Base-by-base conservation (phyloP, 1,140 invertebrate genomes). In the Calycopis cecrops region DNA sequence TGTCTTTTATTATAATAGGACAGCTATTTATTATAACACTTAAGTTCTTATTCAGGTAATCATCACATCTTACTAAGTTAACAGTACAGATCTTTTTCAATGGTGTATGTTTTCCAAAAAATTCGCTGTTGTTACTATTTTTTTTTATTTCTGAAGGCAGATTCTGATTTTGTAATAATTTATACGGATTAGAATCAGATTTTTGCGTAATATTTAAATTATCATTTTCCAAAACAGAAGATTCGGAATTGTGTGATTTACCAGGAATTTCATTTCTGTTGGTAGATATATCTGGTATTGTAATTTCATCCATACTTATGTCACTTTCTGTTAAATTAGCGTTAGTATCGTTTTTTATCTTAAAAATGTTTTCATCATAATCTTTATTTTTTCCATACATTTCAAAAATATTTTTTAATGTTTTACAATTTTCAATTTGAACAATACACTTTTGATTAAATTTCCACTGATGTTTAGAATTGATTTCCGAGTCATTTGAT, bases 391-490 rank as follows among this genome's bases (percentile, higher is more conserved):
- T 28, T 28, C 2, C 21, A 28, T 28, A 28, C 21, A 28, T 6
- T 28, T 28, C 21, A 28, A 28, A 2, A 28, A 28, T 28, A 28
- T 28, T 28, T 28, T 28, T 6, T 6, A 28, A 28, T 3, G 6
- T 28, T 28, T 28, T 28, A 28, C 21, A 28, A 28, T 28, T 28
- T 28, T 28, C 21, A 33, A 79, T 55, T 67, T 59, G 53, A 2
- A 79, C 73, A 11, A 34, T 17, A 66, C 70, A 75, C 53, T 69
- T 73, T 59, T 71, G 57, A 35, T 48, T 55, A 35, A 86, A 73
- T 52, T 67, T 75, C 34, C 65, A 65, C 62, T 82, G 72, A 58
- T 85, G 81, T 59, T 71, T 71, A 9, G 37, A 18, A 59, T 70
- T 57, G 28, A 57, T 52, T 28, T 54, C 44, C 58, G 66, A 57